These are phyloP conservation scores for Laspeyria flexula DNA, from an alignment of 2,888 invertebrate species.

Conservation along the genomic window DNA sequence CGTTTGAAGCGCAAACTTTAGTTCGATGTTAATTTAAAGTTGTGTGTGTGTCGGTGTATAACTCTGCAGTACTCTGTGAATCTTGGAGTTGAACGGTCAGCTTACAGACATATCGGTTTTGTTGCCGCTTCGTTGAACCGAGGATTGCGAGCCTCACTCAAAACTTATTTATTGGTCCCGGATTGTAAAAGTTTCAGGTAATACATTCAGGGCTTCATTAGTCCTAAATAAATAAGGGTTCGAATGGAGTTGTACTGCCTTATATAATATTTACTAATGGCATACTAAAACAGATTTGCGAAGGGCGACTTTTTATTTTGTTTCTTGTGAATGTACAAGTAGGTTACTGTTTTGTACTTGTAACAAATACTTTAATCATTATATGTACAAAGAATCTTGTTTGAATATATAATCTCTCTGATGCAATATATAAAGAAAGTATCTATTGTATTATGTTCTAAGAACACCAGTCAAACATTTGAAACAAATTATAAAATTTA, in stretches of 20 bases:
- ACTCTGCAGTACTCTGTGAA: constrained; percentile 6
- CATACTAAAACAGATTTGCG: constrained; percentile 4
- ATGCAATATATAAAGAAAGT: no score
- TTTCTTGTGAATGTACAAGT: not conserved
- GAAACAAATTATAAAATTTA: no score
- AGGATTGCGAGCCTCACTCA: constrained; percentile 34
- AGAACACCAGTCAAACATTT: no score
- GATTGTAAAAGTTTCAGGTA: constrained; percentile 56
- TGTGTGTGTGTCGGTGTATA: constrained; percentile 8
- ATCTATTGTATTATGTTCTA: no score
- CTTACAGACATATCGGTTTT: constrained; percentile 23
- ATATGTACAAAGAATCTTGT: no score
- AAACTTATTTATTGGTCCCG: constrained; percentile 58
- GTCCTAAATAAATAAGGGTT: constrained; percentile 48
- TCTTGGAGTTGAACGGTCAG: constrained; percentile 10
- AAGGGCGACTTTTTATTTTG: not conserved
- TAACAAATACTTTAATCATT: no score
- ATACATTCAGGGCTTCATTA: constrained; percentile 50
- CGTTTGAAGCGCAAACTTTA: constrained; percentile 8
- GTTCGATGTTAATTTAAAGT: constrained; percentile 30
- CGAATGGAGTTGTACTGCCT: constrained; percentile 10
- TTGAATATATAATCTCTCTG: no score
- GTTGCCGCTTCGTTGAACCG: constrained; percentile 21
- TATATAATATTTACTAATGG: constrained; percentile 17
- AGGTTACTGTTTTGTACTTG: not conserved